Base-by-base conservation (phyloP, 2,888 invertebrate species). In the Hirudinaria manillensis region DNA sequence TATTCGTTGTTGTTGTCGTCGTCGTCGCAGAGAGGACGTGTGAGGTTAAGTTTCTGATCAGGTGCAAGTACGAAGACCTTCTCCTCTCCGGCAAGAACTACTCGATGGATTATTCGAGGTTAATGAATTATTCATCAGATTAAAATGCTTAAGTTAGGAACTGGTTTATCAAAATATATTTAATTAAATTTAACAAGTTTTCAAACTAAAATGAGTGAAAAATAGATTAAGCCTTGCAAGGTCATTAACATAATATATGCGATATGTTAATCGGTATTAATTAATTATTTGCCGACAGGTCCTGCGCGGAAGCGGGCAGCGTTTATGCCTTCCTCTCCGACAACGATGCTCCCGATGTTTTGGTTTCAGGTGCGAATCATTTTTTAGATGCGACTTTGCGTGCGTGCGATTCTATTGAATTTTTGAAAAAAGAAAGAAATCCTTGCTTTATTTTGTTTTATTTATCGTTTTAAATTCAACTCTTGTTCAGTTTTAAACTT, bases 281-380 rank as follows among this genome's bases (percentile, higher is more conserved):
- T n/a, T n/a, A n/a, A n/a, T 29, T 3, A 27, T 27, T 61, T 61
- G n/a, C 55, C 24, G 24, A 7, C 56, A 72, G 56, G 36, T 53
- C 21, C 4, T 55, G 56, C 32, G 27, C 38, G 55, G 55, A 38
- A 27, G 16, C 19, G 24, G 68, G 24, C 10, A 6, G n/a, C 38
- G 81, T 82, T 29, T 82, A 79, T 78, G 82, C 81, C 19, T 82
- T 81, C 76, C 75, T 83, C 21, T 77, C 77, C 70, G 80, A 82
- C 77, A 76, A 77, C 45, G 80, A 81, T 78, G 80, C 82, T 27
- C 78, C 78, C 27, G 76, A 77, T 6, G 34, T 34, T 16, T 56
- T 72, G 16, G 61, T 72, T 68, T 24, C 38, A 10, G 27, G n/a
- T 19, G 32, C 13, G 75, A 32, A 21, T 21, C 2, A 1, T 32